These are phyloP conservation scores for Dascillus cervinus DNA, from an alignment of 2,888 invertebrate genomes.

Conservation along the genomic window DNA sequence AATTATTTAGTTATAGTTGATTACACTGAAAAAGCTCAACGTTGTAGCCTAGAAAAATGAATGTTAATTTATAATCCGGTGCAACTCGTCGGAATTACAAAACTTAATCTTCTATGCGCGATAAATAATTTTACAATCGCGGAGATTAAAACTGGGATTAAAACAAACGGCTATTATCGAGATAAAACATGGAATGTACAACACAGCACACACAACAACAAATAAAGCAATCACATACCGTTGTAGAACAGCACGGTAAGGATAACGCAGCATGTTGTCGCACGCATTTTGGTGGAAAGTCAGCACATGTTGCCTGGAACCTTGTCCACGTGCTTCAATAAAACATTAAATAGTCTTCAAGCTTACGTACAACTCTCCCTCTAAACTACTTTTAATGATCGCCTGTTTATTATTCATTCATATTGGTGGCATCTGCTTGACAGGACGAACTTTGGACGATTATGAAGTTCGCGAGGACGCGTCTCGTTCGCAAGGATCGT, in stretches of 20 bases:
- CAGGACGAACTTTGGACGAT: conserved; percentile 8
- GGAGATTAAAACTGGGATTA: too few relatives aligned
- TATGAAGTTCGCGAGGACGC: conserved; percentile 8
- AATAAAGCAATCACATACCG: conserved; percentile 27
- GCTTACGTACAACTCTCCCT: conserved; percentile 6
- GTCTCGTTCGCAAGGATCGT: conserved; percentile 7
- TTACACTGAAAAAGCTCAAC: too few relatives aligned
- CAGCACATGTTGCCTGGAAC: conserved; percentile 19
- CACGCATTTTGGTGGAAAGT: conserved; percentile 27
- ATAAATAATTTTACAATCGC: too few relatives aligned
- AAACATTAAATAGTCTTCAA: conserved; percentile 12
- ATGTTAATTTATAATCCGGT: too few relatives aligned
- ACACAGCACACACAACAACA: too few relatives aligned
- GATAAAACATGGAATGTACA: too few relatives aligned
- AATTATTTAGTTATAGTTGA: too few relatives aligned
- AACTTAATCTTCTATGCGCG: too few relatives aligned
- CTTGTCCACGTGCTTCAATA: conserved; percentile 21
- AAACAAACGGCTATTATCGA: too few relatives aligned
- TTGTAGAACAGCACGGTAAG: conserved; percentile 30
- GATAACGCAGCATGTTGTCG: conserved; percentile 28
- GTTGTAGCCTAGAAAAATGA: too few relatives aligned
- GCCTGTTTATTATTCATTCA: conserved; percentile 10
- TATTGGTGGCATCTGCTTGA: conserved; percentile 5
- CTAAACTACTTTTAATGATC: conserved; percentile 11
- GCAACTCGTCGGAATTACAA: too few relatives aligned